phyloP scores from a whole-genome alignment of 2,113 vertebrate species.

The Peromyscus polionotus region DNA sequence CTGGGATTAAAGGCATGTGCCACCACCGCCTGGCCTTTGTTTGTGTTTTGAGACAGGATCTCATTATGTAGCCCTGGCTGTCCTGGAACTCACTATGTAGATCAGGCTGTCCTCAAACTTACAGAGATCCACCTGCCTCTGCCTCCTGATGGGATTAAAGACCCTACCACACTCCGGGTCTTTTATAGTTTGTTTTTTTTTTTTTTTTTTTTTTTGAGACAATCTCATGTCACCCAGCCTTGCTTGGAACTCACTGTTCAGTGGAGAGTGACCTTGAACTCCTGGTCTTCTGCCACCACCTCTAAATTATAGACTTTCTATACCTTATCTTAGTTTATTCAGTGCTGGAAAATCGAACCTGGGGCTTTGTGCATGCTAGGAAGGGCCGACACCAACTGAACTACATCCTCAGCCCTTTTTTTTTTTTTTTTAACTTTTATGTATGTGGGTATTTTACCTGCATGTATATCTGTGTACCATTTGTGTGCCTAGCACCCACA shows the following conservation, averaged over 20 bases:
- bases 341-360: neutral
- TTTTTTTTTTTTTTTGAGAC: neutral
- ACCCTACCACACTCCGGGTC: no score
- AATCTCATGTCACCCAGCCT: neutral
- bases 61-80: no score
- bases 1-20: no score
- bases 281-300: neutral
- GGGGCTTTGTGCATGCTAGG: neutral
- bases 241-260: neutral
- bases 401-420: neutral
- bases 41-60: no score
- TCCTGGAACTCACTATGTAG: no score
- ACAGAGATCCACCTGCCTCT: no score
- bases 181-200: no score
- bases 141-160: no score
- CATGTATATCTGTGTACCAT: neutral
- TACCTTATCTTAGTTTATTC: neutral
- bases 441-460: neutral
- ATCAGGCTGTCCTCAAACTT: no score
- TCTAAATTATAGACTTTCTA: neutral
- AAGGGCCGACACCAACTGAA: neutral
- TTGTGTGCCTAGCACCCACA: neutral
- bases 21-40: no score
- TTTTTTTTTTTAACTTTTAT: neutral
- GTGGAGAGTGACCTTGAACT: neutral